Conservation (phyloP, 2,797 vertebrate genomes). For the Epinephelus awoara region DNA sequence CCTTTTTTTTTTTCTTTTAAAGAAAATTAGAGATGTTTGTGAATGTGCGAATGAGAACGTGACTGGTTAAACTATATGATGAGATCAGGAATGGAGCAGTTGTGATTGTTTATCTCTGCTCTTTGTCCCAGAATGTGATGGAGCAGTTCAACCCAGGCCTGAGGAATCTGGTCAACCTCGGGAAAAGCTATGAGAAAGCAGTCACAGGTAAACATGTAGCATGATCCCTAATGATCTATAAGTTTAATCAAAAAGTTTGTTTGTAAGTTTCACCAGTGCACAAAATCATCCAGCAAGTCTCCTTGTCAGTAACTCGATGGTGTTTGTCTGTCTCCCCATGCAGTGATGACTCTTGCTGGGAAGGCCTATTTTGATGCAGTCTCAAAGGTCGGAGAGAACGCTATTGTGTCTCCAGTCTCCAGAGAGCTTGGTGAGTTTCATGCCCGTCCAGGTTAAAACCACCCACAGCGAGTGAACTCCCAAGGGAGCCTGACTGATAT, state of each 20-base stretch:
- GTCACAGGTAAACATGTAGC: constrained; percentile 90
- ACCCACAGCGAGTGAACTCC: constrained; percentile 3
- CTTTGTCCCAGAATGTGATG: constrained; percentile 93
- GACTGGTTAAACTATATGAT: neutral
- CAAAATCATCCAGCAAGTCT: neutral
- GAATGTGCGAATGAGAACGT: constrained; percentile 1
- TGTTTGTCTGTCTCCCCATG: constrained; percentile 45
- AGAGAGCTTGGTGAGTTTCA: constrained; percentile 93
- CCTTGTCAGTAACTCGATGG: neutral
- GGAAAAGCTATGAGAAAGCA: constrained; percentile 97
- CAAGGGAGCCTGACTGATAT: neutral
- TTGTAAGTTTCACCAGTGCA: neutral
- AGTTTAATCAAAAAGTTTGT: neutral
- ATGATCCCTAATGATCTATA: neutral
- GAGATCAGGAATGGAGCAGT: neutral
- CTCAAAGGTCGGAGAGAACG: constrained; percentile 94
- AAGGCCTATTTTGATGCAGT: constrained; percentile 96
- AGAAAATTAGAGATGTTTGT: constrained; percentile 11
- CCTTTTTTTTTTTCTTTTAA: neutral
- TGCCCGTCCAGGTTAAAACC: constrained; percentile 12
- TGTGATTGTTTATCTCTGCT: constrained; percentile 22
- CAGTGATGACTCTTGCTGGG: constrained; percentile 95
- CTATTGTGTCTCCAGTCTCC: constrained; percentile 92
- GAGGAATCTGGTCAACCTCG: constrained; percentile 96
- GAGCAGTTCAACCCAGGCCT: constrained; percentile 98